These are phyloP conservation scores for Aplysia californica DNA, from an alignment of 1,140 invertebrate species.

Conservation along the genomic window DNA sequence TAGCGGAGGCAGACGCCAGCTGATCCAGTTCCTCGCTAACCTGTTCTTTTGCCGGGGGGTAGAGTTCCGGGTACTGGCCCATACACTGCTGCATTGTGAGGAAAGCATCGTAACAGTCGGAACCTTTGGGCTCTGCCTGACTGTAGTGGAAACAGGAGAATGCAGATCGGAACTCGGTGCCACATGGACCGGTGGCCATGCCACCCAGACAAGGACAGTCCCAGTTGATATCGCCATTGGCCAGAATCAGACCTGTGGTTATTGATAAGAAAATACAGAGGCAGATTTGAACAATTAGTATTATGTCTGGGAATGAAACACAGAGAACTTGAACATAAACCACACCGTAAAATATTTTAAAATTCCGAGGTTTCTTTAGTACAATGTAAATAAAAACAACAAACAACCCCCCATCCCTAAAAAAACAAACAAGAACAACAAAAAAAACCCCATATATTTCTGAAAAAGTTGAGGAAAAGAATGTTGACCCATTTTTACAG, in stretches of 20 bases:
- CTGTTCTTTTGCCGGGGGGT: conserved; percentile 74
- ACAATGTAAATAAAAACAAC: too few relatives aligned
- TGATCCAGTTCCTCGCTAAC: conserved; percentile 5
- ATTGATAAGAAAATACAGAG: too few relatives aligned
- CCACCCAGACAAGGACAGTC: conserved; percentile 95
- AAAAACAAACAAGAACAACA: too few relatives aligned
- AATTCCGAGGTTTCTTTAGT: too few relatives aligned
- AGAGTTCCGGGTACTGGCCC: conserved; percentile 87
- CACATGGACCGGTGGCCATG: conserved; percentile 95
- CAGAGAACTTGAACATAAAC: too few relatives aligned
- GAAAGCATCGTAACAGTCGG: conserved; percentile 90
- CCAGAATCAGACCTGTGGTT: conserved; percentile 80
- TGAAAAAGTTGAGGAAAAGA: too few relatives aligned
- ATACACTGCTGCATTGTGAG: conserved; percentile 94
- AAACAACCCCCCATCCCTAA: too few relatives aligned
- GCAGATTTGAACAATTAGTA: background rate
- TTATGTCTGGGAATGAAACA: too few relatives aligned
- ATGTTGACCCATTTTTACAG: too few relatives aligned
- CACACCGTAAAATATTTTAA: too few relatives aligned
- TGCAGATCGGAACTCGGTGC: conserved; percentile 89
- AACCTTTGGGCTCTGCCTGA: conserved; percentile 80
- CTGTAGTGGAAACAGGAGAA: conserved; percentile 96
- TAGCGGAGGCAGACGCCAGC: too few relatives aligned
- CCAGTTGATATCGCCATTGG: conserved; percentile 96
- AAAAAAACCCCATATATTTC: too few relatives aligned